phyloP scores from a whole-genome alignment of 30 jellyfish, hydroid and myxozoan genomes.

The Calvadosia cruxmelitensis region DNA sequence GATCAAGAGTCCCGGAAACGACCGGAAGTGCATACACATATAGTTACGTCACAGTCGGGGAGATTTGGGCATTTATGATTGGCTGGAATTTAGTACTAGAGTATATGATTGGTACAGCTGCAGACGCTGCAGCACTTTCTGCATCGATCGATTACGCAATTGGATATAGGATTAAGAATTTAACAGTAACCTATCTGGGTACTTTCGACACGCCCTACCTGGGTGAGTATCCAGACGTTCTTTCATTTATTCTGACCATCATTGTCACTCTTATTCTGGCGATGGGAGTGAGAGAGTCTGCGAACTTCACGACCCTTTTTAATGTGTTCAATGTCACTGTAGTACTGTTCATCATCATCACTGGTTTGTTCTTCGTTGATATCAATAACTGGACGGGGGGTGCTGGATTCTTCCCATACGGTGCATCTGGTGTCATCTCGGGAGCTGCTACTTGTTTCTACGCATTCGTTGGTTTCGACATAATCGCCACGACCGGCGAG shows the following conservation, averaged over 20 bases:
- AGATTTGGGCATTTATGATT: conserved; percentile 97
- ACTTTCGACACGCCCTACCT: conserved; percentile 61
- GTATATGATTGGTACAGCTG: conserved; percentile 99
- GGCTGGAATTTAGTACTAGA: conserved; percentile 97
- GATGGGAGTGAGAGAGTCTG: conserved; percentile 91
- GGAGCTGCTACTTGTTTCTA: conserved; percentile 99
- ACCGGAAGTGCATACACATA: conserved; percentile 99
- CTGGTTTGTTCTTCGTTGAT: conserved; percentile 86
- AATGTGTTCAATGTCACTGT: conserved; percentile 76
- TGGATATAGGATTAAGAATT: conserved; percentile 77
- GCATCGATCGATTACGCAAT: conserved; percentile 94
- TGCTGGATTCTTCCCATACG: conserved; percentile 96
- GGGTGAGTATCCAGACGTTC: conserved; percentile 92
- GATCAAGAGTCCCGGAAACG: conserved; percentile 97
- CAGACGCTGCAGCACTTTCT: conserved; percentile 99
- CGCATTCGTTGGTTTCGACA: conserved; percentile 99
- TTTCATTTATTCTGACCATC: conserved; percentile 75
- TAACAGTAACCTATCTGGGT: conserved; percentile 71
- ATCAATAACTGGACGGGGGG: conserved; percentile 88
- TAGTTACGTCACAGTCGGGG: conserved; percentile 99
- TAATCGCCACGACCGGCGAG: conserved; percentile 99
- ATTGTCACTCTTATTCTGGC: conserved; percentile 80
- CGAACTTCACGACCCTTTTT: conserved; percentile 73
- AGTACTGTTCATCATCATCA: conserved; percentile 65
- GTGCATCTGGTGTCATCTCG: conserved; percentile 95